Evolutionary conservation across 2,113 vertebrate genomes (phyloP).

Genomic region (Arizona elegans): DNA sequence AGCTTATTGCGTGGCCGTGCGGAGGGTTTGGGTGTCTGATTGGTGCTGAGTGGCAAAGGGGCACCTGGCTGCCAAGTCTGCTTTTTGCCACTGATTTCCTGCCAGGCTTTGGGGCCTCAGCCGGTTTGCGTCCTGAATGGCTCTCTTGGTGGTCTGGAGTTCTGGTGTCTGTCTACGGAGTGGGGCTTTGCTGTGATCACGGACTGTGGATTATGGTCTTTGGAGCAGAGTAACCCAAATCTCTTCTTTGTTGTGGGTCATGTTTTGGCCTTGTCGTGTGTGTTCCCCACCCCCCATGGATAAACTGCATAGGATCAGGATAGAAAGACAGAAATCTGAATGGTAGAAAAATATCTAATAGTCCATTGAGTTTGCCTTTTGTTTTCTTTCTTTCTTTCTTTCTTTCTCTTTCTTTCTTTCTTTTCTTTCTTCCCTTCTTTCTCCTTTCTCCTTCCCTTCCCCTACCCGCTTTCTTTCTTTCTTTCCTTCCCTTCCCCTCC

Average conservation of each 20-base stretch:
- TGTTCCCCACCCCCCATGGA: neutral
- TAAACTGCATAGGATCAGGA: neutral
- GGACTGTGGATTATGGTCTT: neutral
- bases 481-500: too few relatives aligned
- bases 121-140: neutral
- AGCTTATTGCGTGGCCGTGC: neutral
- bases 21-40: neutral
- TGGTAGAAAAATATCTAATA: too few relatives aligned
- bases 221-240: neutral
- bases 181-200: too few relatives aligned
- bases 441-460: too few relatives aligned
- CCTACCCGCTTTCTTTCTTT: too few relatives aligned
- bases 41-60: neutral
- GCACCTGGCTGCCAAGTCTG: neutral
- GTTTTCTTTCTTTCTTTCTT: too few relatives aligned
- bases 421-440: rapidly evolving
- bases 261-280: rapidly evolving
- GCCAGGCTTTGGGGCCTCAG: neutral
- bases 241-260: too few relatives aligned
- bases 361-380: too few relatives aligned
- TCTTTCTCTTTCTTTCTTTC: too few relatives aligned
- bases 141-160: neutral
- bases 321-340: too few relatives aligned
- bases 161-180: too few relatives aligned
- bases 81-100: neutral